Evolutionary conservation across 2,797 vertebrate species (phyloP).

Genomic region (Tympanoctomys barrerae): DNA sequence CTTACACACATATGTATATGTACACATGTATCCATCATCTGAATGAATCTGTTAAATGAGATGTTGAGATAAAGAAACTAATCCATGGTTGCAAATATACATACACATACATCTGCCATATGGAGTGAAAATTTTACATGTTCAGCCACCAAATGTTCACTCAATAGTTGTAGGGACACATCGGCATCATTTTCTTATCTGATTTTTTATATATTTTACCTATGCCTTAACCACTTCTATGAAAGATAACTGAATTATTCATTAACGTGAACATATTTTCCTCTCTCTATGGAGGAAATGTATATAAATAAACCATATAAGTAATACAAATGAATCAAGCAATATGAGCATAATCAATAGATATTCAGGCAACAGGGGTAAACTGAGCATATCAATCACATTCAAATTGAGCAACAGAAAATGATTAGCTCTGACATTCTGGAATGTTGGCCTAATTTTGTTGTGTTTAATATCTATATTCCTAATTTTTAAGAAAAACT

Average conservation of each 20-base stretch:
- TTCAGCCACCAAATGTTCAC: not conserved
- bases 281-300: not conserved
- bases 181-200: not conserved
- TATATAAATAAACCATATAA: not conserved
- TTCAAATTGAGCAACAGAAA: not conserved
- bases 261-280: not conserved
- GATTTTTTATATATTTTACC: not conserved
- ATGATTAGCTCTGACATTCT: not conserved
- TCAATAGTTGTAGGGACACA: not conserved
- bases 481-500: not conserved
- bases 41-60: not conserved
- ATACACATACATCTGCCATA: not conserved
- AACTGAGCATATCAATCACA: not conserved
- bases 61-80: not conserved
- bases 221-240: not conserved
- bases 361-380: not conserved
- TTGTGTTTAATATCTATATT: not conserved
- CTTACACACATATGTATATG: not conserved
- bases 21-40: not conserved
- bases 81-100: too few relatives aligned
- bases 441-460: not conserved
- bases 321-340: not conserved
- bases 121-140: not conserved
- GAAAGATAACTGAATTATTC: not conserved
- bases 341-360: not conserved